These are phyloP conservation scores for Harpalus rubripes DNA, from an alignment of 2,888 invertebrate genomes.

Conservation along the genomic window DNA sequence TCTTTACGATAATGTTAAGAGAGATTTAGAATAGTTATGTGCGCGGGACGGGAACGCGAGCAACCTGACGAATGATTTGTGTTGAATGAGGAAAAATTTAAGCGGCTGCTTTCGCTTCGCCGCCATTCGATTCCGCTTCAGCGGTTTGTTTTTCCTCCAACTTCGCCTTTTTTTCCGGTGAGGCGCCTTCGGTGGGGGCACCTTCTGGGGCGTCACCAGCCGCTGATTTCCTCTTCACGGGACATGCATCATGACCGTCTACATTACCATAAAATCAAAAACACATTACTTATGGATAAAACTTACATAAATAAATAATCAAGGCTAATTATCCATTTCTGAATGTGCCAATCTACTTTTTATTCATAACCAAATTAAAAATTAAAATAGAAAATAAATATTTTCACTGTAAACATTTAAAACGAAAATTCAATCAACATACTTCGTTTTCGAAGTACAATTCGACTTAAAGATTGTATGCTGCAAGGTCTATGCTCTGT, in stretches of 20 bases:
- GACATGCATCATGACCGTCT: constrained; percentile 77
- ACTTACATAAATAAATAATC: not conserved
- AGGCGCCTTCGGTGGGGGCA: constrained; percentile 79
- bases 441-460: no score
- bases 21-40: constrained; percentile 27
- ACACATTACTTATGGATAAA: not conserved
- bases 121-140: constrained; percentile 80
- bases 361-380: no score
- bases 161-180: constrained; percentile 87
- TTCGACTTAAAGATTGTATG: no score
- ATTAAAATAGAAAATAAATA: no score
- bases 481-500: no score
- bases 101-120: constrained; percentile 80
- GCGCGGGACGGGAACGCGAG: constrained; percentile 19
- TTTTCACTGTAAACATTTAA: no score
- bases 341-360: not conserved
- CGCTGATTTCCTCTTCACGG: constrained; percentile 86
- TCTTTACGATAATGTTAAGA: constrained; percentile 11
- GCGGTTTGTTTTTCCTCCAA: constrained; percentile 81
- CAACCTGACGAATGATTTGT: constrained; percentile 37
- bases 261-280: not conserved
- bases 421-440: no score
- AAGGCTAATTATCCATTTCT: constrained; percentile 13
- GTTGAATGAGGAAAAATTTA: constrained; percentile 74
- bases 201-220: constrained; percentile 78